Conservation (phyloP, 2,888 invertebrate genomes). For the Asteroscopus sphinx region DNA sequence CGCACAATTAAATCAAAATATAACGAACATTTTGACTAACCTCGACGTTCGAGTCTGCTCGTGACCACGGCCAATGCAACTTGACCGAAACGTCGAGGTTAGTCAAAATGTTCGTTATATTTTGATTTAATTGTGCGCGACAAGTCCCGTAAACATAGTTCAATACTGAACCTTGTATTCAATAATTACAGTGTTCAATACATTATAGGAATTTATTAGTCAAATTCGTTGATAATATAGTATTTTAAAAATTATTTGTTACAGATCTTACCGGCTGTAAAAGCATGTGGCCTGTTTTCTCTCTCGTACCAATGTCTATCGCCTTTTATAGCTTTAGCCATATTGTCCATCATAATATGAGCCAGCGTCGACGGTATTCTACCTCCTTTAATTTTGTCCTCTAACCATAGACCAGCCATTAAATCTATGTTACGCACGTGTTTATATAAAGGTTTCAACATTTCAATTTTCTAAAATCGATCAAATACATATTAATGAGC, state of each 20-base stretch:
- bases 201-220: no score
- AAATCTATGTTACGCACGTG: constrained; percentile 95
- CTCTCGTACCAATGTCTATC: constrained; percentile 80
- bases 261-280: constrained; percentile 8
- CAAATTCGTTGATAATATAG: not conserved
- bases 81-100: no score
- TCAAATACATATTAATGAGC: no score
- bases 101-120: no score
- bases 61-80: no score
- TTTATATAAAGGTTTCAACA: constrained; percentile 63
- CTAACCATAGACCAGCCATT: constrained; percentile 96
- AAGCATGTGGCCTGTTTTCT: constrained; percentile 15
- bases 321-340: constrained; percentile 93
- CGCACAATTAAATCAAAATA: no score
- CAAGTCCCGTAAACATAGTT: no score
- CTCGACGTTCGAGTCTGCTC: no score
- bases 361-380: constrained; percentile 96
- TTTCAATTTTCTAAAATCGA: constrained; percentile 59
- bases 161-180: no score
- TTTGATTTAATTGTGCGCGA: no score
- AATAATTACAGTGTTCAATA: no score
- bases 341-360: constrained; percentile 95
- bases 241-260: not conserved
- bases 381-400: constrained; percentile 93
- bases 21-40: no score